Base-by-base conservation (phyloP, 2,888 invertebrate genomes). In the Clusia tigrina region DNA sequence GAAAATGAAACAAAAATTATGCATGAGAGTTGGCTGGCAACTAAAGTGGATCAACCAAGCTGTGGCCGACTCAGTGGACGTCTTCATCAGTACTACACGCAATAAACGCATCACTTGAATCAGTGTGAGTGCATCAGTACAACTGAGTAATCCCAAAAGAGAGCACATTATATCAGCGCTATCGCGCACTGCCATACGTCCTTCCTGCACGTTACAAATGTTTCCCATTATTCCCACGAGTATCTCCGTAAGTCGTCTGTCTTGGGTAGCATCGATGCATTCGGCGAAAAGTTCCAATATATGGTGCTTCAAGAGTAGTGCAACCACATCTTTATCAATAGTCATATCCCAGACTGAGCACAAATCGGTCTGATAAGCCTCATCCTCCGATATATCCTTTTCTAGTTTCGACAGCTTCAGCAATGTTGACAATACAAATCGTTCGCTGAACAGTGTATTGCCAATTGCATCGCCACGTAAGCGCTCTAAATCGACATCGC, bases 331-430 rank as follows among this genome's bases (percentile, higher is more conserved):
- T 68, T 88, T 86, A 70, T 94, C 91, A 0, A 90, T 86, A 0
- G 93, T 91, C 92, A 93, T 94, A 71, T 94, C 93, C 94, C 94
- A 94, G 0, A 94, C 80, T 5, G 89, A 88, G 75, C 92, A 92
- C 38, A 94, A 84, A 74, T 93, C 90, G 23, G 87, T 87, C 84
- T 94, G 93, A 54, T 92, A 84, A 1, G 88, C 84, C 63, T 88
- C 85, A 59, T 86, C 86, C 10, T 74, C 72, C 9, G 68, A 65
- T 78, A 88, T 86, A 51, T 88, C 83, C 69, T 88, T 85, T 58
- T 89, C 86, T 42, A 85, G 76, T 73, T 88, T 85, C 1, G 86
- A 86, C 15, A 92, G 82, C 78, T 89, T 88, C 62, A 92, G 81
- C 18, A 92, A 78, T 18, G 90, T 88, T 79, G 88, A 89, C 24